Conservation (phyloP, 92 coral and sea anemone species). For the Paramuricea clavata region DNA sequence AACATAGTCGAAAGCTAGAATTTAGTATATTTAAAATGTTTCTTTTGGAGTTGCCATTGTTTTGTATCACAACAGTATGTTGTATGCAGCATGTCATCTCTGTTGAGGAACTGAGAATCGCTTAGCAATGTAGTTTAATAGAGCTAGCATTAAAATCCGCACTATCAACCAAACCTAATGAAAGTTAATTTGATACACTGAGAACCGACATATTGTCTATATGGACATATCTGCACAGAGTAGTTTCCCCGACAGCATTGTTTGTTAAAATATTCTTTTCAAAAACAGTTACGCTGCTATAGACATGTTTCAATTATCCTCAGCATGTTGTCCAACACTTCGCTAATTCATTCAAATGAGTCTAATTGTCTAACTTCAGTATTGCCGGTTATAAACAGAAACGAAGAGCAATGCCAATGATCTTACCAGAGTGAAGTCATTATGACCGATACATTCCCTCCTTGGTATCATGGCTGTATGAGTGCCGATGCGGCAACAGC, state of each 20-base stretch:
- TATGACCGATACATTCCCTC: slow-evolving; percentile 1
- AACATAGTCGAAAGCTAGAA: too few species aligned
- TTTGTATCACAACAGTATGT: too few species aligned
- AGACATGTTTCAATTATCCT: neutral
- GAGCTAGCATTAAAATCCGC: too few species aligned
- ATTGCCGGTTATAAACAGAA: neutral
- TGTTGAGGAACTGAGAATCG: too few species aligned
- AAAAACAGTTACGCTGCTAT: neutral
- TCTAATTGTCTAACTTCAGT: too few species aligned
- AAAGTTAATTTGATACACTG: too few species aligned
- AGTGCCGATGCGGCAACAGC: slow-evolving; percentile 24
- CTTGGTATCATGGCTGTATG: slow-evolving; percentile 40
- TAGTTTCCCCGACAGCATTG: neutral
- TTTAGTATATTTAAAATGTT: too few species aligned
- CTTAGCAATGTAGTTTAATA: too few species aligned
- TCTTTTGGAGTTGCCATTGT: too few species aligned
- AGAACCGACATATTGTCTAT: too few species aligned
- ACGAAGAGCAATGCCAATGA: slow-evolving; percentile 1
- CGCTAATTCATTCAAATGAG: neutral
- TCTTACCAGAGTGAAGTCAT: neutral
- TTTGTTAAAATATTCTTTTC: neutral
- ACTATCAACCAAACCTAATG: too few species aligned
- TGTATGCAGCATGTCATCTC: too few species aligned
- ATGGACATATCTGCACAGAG: neutral
- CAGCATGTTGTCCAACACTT: slow-evolving; percentile 9